These are phyloP conservation scores for Urocitellus parryii DNA, from an alignment of 2,113 vertebrate genomes.

Conservation along the genomic window DNA sequence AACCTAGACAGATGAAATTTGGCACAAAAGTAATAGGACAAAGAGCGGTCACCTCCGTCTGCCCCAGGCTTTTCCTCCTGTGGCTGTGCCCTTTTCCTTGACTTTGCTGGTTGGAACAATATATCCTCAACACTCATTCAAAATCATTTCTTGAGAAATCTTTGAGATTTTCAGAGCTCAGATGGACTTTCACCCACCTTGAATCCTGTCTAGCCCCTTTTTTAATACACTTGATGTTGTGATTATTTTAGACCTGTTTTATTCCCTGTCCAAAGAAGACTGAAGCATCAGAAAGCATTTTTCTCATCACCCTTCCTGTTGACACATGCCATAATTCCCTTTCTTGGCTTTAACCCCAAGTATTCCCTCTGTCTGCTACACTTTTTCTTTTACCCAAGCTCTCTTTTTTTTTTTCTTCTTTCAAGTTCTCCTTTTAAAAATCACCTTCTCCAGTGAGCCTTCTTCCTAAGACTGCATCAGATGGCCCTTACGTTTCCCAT, in stretches of 20 bases:
- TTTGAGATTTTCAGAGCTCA: neutral
- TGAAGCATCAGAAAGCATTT: neutral
- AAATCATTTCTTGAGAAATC: neutral
- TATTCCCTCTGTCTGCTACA: neutral
- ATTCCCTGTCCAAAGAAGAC: neutral
- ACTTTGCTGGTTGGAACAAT: neutral
- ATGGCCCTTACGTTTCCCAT: neutral
- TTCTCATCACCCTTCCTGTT: neutral
- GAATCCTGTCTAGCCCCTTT: neutral
- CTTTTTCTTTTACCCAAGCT: fast-evolving
- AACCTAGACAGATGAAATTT: neutral
- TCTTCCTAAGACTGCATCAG: neutral
- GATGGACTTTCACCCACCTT: neutral
- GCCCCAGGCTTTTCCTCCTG: neutral
- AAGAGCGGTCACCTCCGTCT: fast-evolving
- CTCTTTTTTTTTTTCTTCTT: neutral
- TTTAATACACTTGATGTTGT: neutral
- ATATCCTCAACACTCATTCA: neutral
- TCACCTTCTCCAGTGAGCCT: neutral
- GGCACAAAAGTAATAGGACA: neutral
- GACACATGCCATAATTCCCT: neutral
- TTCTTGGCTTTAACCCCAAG: neutral
- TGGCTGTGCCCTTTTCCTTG: neutral
- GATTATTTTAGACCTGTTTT: neutral
- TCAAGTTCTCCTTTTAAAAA: neutral